A percentile compares a stretch with the other conserved stretches of the same genome.
phyloP scores from a whole-genome alignment of 2,113 vertebrate species.

The Nestor notabilis region DNA sequence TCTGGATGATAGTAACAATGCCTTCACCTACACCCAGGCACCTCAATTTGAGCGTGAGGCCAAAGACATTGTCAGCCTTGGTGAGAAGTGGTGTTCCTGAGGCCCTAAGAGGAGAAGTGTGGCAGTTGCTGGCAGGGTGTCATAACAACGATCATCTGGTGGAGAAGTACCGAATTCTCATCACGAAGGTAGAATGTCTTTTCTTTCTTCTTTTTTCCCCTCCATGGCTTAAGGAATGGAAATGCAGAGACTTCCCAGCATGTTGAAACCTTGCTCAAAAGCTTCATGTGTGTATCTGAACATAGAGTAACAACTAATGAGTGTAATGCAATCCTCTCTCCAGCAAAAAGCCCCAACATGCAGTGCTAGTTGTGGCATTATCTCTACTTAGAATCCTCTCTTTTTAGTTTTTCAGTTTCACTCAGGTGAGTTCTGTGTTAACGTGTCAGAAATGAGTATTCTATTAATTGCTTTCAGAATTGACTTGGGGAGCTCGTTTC shows the following conservation, averaged over 20 bases:
- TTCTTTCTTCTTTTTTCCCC: no score
- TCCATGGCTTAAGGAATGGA: neutral
- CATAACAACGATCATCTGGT: slow-evolving; percentile 97
- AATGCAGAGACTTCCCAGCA: accelerated
- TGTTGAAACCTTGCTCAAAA: neutral
- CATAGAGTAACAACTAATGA: accelerated
- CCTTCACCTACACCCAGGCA: slow-evolving; percentile 79
- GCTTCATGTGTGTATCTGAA: neutral
- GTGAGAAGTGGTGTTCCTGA: slow-evolving; percentile 95
- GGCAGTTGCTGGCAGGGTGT: slow-evolving; percentile 97
- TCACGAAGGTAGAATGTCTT: slow-evolving; percentile 88
- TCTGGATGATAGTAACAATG: neutral
- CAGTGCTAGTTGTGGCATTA: neutral
- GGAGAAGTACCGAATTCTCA: slow-evolving; percentile 97
- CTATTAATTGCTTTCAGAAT: neutral
- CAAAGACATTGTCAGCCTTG: slow-evolving; percentile 87
- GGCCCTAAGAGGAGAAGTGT: slow-evolving; percentile 95
- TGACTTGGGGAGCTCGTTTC: neutral
- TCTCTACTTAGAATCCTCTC: neutral
- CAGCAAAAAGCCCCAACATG: accelerated
- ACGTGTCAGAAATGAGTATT: neutral
- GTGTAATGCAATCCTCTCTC: neutral
- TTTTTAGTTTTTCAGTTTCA: neutral
- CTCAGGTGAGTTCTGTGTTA: neutral
- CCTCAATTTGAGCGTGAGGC: slow-evolving; percentile 91